phyloP scores from a whole-genome alignment of 1,140 invertebrate species.

The Hydropsyche tenuis region DNA sequence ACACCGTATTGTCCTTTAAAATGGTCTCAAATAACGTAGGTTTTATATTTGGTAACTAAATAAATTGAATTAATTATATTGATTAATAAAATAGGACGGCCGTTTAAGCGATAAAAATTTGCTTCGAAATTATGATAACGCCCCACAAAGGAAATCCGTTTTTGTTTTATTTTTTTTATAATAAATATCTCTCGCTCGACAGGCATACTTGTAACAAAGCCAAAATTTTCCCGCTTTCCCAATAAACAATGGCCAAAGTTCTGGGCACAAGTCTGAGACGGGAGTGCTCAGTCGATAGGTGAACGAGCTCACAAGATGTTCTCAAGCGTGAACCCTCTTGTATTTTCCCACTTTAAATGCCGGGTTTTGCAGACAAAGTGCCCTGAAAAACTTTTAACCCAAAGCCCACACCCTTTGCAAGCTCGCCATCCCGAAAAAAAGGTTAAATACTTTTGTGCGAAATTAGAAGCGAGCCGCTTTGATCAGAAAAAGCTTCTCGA shows the following conservation, averaged over 20 bases:
- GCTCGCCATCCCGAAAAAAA: constrained; percentile 1
- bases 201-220: constrained; percentile 5
- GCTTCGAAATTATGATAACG: too few species aligned
- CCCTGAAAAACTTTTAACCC: constrained; percentile 38
- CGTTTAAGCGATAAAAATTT: too few species aligned
- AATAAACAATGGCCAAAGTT: constrained; percentile 37
- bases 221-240: constrained; percentile 18
- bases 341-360: constrained; percentile 36
- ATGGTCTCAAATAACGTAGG: too few species aligned
- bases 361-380: constrained; percentile 34
- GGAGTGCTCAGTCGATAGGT: constrained; percentile 32
- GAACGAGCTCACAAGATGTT: constrained; percentile 36
- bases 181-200: background rate
- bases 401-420: constrained; percentile 19
- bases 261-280: constrained; percentile 24
- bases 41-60: too few species aligned
- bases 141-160: too few species aligned
- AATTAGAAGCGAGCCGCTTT: constrained; percentile 24
- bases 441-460: constrained; percentile 36
- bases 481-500: constrained; percentile 15
- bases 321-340: constrained; percentile 37
- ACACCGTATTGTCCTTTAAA: background rate
- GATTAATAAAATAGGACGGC: too few species aligned
- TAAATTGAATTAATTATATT: too few species aligned
- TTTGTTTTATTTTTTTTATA: too few species aligned